Conservation (phyloP, 2,113 vertebrate species). For the Gasterosteus nipponicus region DNA sequence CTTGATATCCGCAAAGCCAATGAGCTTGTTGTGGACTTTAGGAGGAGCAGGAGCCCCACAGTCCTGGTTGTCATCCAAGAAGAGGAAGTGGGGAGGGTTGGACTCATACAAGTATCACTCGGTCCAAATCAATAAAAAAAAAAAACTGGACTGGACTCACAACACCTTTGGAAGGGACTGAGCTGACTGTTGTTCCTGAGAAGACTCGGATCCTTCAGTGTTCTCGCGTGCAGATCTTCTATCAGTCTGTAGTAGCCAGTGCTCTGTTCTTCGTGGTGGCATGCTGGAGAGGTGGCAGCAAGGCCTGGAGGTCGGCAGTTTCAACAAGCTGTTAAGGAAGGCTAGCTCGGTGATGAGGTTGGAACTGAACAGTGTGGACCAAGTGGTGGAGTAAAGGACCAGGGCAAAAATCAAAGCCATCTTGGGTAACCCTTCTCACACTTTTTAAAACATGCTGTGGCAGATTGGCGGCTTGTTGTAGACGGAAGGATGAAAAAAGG, state of each 20-base stretch:
- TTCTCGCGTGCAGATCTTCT: neutral
- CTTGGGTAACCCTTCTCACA: neutral
- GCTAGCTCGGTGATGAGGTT: neutral
- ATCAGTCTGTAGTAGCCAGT: neutral
- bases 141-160: neutral
- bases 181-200: neutral
- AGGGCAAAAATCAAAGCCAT: neutral
- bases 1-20: neutral
- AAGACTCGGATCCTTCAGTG: neutral
- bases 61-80: neutral
- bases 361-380: neutral
- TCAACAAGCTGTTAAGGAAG: neutral
- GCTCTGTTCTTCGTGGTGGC: neutral
- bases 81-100: neutral
- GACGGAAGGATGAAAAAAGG: neutral
- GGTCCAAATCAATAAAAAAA: neutral
- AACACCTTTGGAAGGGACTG: neutral
- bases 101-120: neutral
- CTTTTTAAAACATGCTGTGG: neutral
- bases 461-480: neutral
- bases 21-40: neutral
- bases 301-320: neutral
- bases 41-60: neutral
- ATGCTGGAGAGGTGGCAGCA: neutral
- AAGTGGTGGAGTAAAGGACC: neutral